These are phyloP conservation scores for Ctenicera cuprea DNA, from an alignment of 2,888 invertebrate species.

Conservation along the genomic window DNA sequence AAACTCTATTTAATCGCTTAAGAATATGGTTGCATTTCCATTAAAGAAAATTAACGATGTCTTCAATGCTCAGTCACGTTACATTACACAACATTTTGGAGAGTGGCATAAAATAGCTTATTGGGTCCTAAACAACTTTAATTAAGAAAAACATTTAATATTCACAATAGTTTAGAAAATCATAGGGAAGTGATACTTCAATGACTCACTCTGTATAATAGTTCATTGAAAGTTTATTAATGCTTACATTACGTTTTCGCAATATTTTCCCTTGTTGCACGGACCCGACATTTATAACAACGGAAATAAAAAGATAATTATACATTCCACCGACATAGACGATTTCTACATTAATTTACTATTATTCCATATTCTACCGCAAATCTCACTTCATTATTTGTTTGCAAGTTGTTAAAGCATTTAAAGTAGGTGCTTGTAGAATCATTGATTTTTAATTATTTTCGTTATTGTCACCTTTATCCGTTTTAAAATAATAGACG, in stretches of 20 bases:
- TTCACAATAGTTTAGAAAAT: too few relatives aligned
- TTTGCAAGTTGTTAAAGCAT: not conserved
- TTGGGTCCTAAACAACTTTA: too few relatives aligned
- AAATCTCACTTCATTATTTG: conserved; percentile 1
- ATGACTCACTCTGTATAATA: too few relatives aligned
- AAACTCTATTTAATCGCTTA: too few relatives aligned
- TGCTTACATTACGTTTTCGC: not conserved
- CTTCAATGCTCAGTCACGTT: too few relatives aligned
- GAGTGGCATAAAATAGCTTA: too few relatives aligned
- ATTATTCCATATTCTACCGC: not conserved
- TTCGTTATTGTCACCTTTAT: not conserved
- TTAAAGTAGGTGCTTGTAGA: not conserved
- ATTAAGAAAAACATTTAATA: too few relatives aligned
- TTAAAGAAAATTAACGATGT: too few relatives aligned
- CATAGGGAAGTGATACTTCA: too few relatives aligned
- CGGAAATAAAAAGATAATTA: conserved; percentile 19
- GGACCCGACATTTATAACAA: not conserved
- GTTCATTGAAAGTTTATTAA: not conserved
- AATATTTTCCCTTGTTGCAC: conserved; percentile 7
- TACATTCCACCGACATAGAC: not conserved
- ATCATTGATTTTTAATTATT: not conserved
- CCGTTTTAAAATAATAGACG: not conserved
- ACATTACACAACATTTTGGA: too few relatives aligned
- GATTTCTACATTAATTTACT: conserved; percentile 8
- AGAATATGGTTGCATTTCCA: too few relatives aligned